A percentile compares a stretch with the other conserved stretches of the same genome.
These are phyloP conservation scores for Palythoa caribaeorum DNA, from an alignment of 92 coral and sea anemone species.

Conservation along the genomic window DNA sequence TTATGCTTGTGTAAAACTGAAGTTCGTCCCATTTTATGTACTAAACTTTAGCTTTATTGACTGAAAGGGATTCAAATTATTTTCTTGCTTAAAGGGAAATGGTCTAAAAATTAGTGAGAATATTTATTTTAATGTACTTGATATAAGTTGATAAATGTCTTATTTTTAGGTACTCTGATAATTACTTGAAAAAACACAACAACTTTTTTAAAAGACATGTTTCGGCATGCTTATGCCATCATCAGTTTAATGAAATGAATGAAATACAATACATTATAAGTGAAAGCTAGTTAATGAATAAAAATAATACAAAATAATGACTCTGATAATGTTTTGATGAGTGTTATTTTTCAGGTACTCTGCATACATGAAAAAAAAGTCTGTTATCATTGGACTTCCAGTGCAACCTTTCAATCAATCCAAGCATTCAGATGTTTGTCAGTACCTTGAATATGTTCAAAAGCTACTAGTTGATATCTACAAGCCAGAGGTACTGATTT, in stretches of 20 bases:
- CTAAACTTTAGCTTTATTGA: too few relatives aligned
- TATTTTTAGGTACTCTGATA: not conserved
- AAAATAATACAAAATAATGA: too few relatives aligned
- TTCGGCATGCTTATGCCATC: too few relatives aligned
- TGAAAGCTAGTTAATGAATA: too few relatives aligned
- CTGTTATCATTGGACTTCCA: constrained; percentile 65
- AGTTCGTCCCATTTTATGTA: too few relatives aligned
- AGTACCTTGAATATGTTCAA: constrained; percentile 56
- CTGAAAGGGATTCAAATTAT: not conserved
- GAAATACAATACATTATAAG: too few relatives aligned
- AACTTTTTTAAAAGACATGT: too few relatives aligned
- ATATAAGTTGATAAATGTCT: not conserved
- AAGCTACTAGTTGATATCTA: not conserved
- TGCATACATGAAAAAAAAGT: constrained; percentile 60
- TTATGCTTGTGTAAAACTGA: too few relatives aligned
- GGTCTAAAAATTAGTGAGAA: not conserved
- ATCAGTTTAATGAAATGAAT: too few relatives aligned
- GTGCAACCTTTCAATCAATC: constrained; percentile 72
- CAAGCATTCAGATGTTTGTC: constrained; percentile 74
- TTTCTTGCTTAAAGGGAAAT: not conserved
- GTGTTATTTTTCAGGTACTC: constrained; percentile 59
- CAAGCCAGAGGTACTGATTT: not conserved
- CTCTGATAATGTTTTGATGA: not conserved
- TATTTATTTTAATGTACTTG: too few relatives aligned
- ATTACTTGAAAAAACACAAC: too few relatives aligned